These are phyloP conservation scores for Mus musculus DNA, from an alignment of 2,113 vertebrate genomes.

Conservation along the genomic window DNA sequence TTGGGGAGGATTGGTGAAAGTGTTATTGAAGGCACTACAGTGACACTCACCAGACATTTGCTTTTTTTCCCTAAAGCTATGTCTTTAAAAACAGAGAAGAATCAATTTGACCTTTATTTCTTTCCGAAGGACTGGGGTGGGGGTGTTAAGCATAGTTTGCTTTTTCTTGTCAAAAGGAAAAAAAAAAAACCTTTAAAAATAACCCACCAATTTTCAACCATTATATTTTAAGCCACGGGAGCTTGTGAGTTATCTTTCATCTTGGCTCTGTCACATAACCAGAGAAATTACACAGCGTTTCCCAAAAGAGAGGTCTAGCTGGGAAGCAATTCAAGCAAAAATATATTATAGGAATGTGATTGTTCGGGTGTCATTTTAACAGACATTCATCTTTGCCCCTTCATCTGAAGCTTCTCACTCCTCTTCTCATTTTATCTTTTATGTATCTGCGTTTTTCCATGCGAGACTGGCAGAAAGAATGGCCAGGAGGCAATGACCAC, in stretches of 20 bases:
- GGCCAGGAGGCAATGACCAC: not conserved
- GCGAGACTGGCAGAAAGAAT: slow-evolving; percentile 4
- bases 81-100: slow-evolving; percentile 60
- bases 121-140: slow-evolving; percentile 47
- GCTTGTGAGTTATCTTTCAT: slow-evolving; percentile 79
- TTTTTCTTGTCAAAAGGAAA: slow-evolving; percentile 66
- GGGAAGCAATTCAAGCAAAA: slow-evolving; percentile 80
- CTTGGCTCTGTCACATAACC: slow-evolving; percentile 73
- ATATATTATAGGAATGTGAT: slow-evolving; percentile 79
- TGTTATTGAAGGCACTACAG: slow-evolving; percentile 46
- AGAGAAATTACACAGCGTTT: slow-evolving; percentile 78
- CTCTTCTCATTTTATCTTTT: slow-evolving; percentile 57
- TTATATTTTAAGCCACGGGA: slow-evolving; percentile 80
- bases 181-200: slow-evolving; percentile 71
- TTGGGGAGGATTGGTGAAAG: not conserved
- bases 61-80: slow-evolving; percentile 23
- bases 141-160: slow-evolving; percentile 34
- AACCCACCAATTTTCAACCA: slow-evolving; percentile 74
- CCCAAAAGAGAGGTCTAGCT: slow-evolving; percentile 73
- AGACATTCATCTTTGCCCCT: slow-evolving; percentile 70
- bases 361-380: slow-evolving; percentile 72
- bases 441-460: slow-evolving; percentile 43
- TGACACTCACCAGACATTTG: slow-evolving; percentile 47
- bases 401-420: slow-evolving; percentile 48
- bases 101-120: slow-evolving; percentile 76